Conservation (phyloP, 2,888 invertebrate genomes). For the Idaea biselata region DNA sequence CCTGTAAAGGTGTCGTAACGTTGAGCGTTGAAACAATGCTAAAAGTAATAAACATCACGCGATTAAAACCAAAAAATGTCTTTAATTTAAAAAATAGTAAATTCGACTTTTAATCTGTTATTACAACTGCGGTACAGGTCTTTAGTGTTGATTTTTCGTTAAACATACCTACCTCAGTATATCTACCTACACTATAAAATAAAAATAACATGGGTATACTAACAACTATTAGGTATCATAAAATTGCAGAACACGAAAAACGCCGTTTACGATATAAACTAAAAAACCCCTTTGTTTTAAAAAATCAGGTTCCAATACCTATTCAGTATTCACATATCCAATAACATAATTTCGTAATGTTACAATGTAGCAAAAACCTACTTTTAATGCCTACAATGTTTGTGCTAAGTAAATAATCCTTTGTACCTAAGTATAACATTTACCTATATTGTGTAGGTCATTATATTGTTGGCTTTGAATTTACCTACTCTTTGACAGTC, state of each 20-base stretch:
- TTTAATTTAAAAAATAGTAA: no score
- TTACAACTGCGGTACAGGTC: no score
- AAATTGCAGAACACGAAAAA: background rate
- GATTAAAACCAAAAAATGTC: no score
- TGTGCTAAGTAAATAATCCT: background rate
- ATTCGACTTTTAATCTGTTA: no score
- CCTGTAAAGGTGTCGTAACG: no score
- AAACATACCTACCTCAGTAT: no score
- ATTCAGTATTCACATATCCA: background rate
- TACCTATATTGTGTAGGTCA: background rate
- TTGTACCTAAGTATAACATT: background rate
- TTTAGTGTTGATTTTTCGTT: no score
- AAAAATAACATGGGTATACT: no score
- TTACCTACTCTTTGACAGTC: no score
- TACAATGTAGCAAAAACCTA: constrained; percentile 8
- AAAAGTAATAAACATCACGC: no score
- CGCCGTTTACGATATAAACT: background rate
- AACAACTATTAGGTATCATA: background rate
- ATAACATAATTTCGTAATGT: constrained; percentile 10
- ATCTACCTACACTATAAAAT: no score
- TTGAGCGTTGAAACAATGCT: no score
- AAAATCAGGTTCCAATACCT: background rate
- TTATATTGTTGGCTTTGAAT: background rate
- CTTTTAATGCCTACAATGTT: background rate
- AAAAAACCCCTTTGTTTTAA: background rate